phyloP scores from a whole-genome alignment of 1,140 invertebrate species.

The Lasioglossum albipes region DNA sequence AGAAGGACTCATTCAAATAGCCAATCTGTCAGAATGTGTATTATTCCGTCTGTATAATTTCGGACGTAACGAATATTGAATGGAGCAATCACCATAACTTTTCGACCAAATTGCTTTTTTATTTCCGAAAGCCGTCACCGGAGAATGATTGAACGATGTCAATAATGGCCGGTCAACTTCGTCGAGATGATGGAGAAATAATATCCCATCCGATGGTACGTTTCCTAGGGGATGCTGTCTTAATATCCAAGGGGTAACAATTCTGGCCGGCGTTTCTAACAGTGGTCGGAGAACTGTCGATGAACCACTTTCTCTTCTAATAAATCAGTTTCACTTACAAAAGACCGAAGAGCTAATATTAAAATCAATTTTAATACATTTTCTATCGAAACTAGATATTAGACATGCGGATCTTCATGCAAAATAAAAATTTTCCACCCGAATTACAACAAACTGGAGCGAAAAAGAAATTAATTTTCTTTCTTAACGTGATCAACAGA shows the following conservation, averaged over 20 bases:
- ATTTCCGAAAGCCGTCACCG: constrained; percentile 34
- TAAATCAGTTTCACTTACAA: too few species aligned
- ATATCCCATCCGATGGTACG: constrained; percentile 17
- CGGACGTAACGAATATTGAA: constrained; percentile 74
- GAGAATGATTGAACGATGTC: constrained; percentile 46
- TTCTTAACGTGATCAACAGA: too few species aligned
- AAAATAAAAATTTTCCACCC: too few species aligned
- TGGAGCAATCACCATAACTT: constrained; percentile 68
- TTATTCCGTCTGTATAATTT: constrained; percentile 22
- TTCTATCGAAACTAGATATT: too few species aligned
- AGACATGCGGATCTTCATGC: too few species aligned
- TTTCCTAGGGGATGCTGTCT: too few species aligned
- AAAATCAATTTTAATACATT: too few species aligned
- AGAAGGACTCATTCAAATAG: constrained; percentile 57
- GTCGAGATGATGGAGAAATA: constrained; percentile 52
- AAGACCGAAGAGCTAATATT: too few species aligned
- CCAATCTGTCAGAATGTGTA: neutral
- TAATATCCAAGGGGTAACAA: neutral
- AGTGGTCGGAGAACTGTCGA: neutral
- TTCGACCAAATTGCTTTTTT: constrained; percentile 42
- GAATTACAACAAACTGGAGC: too few species aligned
- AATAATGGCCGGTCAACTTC: constrained; percentile 12
- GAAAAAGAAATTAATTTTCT: too few species aligned
- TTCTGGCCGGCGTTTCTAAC: neutral
- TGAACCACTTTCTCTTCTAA: neutral